Evolutionary conservation across 2,888 invertebrate genomes (phyloP), one percentile per base, ranked within the genome.

Genomic region (Callyntrura sp.): DNA sequence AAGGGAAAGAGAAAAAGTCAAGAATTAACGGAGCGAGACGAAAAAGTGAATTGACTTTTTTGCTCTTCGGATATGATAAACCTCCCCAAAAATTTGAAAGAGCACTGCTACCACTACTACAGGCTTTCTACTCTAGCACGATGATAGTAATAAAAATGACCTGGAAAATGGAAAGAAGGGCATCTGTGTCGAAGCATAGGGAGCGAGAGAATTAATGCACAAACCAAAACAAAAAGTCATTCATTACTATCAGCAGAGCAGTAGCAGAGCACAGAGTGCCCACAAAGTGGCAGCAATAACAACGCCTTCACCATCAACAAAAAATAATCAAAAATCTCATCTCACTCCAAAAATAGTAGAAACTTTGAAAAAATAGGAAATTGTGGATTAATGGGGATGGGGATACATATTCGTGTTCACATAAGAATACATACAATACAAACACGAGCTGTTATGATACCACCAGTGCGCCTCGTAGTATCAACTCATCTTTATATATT

Each of bases 291-390:
- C 60, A 79, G 57, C 79, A 14, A 60, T 43, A 79, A 79, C 79
- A 79, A 79, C 79, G 79, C 79, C 79, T 79, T 60, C 25, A 28
- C 79, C 79, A 79, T 79, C 79, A 79, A 57, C 76, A 76, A 79
- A 48, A 83, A 55, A 60, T 76, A 65, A 89, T 89, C 89, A 55
- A 48, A 79, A 89, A 89, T 89, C 84, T 89, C 79, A 89, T 89
- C 89, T 85, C 62, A 57, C 25, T 57, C 70, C 23, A 51, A 70
- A 82, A 76, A 85, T 85, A 76, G 51, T 76, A 51, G 76, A 2
- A 76, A 51, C 12, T 60, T 55, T 57, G 79, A 48, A 79, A 79
- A 79, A 82, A 82, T 81, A 45, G 82, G 65, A 86, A 86, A 65
- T 65, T 86, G 86, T 68, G 86, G 86, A 86, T 86, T 85, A 82